Base-by-base conservation (phyloP, 2,888 invertebrate genomes). In the Philopedon plagiatum region DNA sequence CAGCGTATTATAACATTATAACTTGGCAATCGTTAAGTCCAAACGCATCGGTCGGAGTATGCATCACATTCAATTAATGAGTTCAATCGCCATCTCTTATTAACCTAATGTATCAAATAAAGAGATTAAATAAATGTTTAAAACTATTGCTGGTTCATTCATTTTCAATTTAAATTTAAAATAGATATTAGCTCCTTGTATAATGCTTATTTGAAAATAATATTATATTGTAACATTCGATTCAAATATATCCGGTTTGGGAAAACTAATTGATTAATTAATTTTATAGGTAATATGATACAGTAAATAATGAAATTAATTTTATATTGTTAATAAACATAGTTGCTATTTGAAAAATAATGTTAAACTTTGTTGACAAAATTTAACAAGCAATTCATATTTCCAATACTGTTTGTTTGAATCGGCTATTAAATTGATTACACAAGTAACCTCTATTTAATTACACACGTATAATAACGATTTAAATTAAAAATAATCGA, bases 231-330 rank as follows among this genome's bases (percentile, higher is more conserved):
- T 56, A 56, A 56, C 54, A 56, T 44, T 39, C 56, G 51, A 56
- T 37, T 37, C 26, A 64, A 64, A 64, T 64, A 56, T 56, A 64
- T 64, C 64, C 34, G 37, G 32, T 64, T 64, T 64, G 39, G 56
- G 15, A 32, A 39, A 56, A 19, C 64, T 56, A 64, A 64, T 64
- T 64, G n/a, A n/a, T n/a, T n/a, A 62, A 49, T 63, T 51, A 54
- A 64, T 64, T 64, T 51, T 64, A 64, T 54, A 64, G 64, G 41
- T 64, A 64, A 64, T 64, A 56, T 56, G 39, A 26, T 21, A 54
- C 13, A 39, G 56, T 64, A 64, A 64, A 64, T 41, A 64, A 49
- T 63, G 37, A 63, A 63, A 34, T 49, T 13, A 18, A 49, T 49
- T 63, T 61, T 61, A 61, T 61, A 32, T 32, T 32, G 63, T 34